Evolutionary conservation across 2,888 invertebrate genomes (phyloP), one percentile per base, ranked within the genome.

Genomic region (Andrena chrysosceles): DNA sequence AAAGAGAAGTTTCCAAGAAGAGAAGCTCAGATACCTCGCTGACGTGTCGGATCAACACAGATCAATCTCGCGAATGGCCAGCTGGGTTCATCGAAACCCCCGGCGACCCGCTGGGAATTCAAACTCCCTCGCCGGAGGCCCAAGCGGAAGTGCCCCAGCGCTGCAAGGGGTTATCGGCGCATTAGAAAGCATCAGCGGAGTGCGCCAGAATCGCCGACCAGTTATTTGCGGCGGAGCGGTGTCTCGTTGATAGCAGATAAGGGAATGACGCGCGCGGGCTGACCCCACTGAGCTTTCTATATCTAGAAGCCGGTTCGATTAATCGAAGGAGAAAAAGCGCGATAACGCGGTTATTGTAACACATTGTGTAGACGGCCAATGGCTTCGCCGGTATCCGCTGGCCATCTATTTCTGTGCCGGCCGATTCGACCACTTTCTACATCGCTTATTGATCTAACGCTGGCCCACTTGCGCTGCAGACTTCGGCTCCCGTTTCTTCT

Each of bases 231-330:
- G 77, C 60, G 42, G 56, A 29, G 23, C 67, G 29, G 48, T 49
- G 77, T 35, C 85, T 68, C 81, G 81, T 80, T 85, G 26, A 66
- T 26, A 62, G n/a, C 1, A 70, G 81, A 85, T 81, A 85, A 81
- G 69, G 49, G 59, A 72, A 82, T 86, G 85, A 88, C 89, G 89
- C 70, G 23, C 56, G 80, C 81, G 80, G 31, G 8, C 42, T 84
- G 83, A 84, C 84, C 84, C 79, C 75, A 79, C 74, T 60, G 79
- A 78, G 79, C 26, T 42, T 8, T 33, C 73, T 68, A 74, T 83
- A 78, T 23, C 42, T 42, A 42, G n/a, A 31, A 23, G 33, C 29
- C 42, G 48, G 4, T 20, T 56, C 20, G 76, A 70, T 62, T 66
- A 63, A 42, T 62, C 64, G 42, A 42, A 7, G 35, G 23, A 48